A percentile compares a stretch with the other conserved stretches of the same genome.
phyloP scores from a whole-genome alignment of 2,888 invertebrate genomes.

The Chorisops tibialis region DNA sequence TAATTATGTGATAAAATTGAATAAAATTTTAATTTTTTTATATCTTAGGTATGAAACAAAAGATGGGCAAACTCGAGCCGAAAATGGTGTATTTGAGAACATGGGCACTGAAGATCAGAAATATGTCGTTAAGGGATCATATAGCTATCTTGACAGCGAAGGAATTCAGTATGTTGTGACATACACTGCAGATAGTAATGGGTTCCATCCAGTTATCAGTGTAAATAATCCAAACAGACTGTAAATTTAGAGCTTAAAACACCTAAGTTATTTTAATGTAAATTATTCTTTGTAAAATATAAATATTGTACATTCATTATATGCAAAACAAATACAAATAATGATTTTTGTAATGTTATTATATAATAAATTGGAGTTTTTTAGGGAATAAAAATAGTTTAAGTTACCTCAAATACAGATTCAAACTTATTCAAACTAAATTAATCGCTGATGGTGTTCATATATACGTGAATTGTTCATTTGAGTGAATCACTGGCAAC shows the following conservation, averaged over 20 bases:
- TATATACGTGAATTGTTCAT: no score
- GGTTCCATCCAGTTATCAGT: slow-evolving; percentile 53
- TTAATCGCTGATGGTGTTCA: no score
- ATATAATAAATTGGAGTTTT: no score
- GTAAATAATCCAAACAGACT: slow-evolving; percentile 39
- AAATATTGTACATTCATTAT: no score
- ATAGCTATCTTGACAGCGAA: slow-evolving; percentile 56
- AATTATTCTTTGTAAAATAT: no score
- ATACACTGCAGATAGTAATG: slow-evolving; percentile 59
- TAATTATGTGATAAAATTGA: no score
- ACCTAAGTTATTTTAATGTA: neutral
- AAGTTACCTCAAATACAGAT: no score
- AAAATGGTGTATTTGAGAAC: slow-evolving; percentile 39
- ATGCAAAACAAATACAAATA: no score
- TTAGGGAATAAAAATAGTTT: no score
- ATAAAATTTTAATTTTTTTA: neutral
- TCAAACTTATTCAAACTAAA: no score
- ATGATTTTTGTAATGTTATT: no score
- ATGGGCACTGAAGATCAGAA: slow-evolving; percentile 10
- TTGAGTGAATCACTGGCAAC: no score
- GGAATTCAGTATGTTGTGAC: slow-evolving; percentile 55
- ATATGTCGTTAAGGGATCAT: slow-evolving; percentile 44
- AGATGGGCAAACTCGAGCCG: slow-evolving; percentile 45
- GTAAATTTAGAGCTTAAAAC: neutral
- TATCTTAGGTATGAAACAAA: slow-evolving; percentile 44